Evolutionary conservation across 2,888 invertebrate genomes (phyloP), one percentile per base, ranked within the genome.

Genomic region (Lampropteryx suffumata): DNA sequence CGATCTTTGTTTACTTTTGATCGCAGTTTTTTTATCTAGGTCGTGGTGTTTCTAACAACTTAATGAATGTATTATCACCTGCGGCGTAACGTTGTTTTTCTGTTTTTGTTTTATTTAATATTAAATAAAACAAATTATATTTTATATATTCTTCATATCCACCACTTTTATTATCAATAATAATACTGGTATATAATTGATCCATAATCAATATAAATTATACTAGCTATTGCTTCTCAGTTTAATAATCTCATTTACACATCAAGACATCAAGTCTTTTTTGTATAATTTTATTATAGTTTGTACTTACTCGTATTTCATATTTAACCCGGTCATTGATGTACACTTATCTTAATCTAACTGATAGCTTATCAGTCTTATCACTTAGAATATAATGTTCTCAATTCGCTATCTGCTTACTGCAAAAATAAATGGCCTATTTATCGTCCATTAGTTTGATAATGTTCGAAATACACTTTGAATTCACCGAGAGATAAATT

Each of bases 1-100:
- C 21, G 42, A 48, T 48, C 57, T 51, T 57, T 57, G 49, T 59
- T 57, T 57, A 61, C 55, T 39, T 51, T 50, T 51, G 45, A 61
- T 56, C 56, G 27, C 30, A 32, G 17, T 45, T 48, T 46, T 17
- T 44, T 51, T 55, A 52, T 55, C 50, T 55, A 55, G 53, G 47
- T 39, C 50, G 39, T 35, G 10, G 32, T 7, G 7, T 7, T 7
- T 24, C 6, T 24, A 7, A 7, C 1, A 21, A 21, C 5, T 21
- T 6, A 34, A 10, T 2, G 10, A 26, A 14, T 27, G n/a, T n/a
- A 13, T 12, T 26, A 41, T 41, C 41, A 42, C 41, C 41, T 42
- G 24, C 13, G 28, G 13, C 26, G 5, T 35, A 30, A 30, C 17
- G 40, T 30, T 40, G 45, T 34, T 44, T 50, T 36, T 30, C 14